A percentile compares a stretch with the other conserved stretches of the same genome.
These are phyloP conservation scores for Pseudococcus longispinus DNA, from an alignment of 2,888 invertebrate genomes.

Conservation along the genomic window DNA sequence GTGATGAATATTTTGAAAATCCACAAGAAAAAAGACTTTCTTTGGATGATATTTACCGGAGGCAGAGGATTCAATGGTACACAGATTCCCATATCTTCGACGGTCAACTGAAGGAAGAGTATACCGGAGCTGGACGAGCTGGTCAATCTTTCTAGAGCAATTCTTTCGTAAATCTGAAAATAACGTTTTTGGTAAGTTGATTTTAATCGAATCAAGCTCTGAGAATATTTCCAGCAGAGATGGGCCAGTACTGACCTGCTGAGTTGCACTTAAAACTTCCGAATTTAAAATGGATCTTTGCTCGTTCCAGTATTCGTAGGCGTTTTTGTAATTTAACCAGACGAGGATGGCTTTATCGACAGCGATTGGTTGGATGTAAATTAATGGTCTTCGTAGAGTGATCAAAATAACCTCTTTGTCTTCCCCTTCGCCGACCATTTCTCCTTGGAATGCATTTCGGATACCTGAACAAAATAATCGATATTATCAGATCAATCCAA, in stretches of 20 bases:
- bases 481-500: neutral
- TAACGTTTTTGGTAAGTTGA: neutral
- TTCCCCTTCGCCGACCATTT: constrained; percentile 74
- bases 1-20: neutral
- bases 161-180: constrained; percentile 70
- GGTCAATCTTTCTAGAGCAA: constrained; percentile 80
- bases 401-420: constrained; percentile 90
- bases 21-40: neutral
- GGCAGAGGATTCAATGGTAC: constrained; percentile 86
- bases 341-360: constrained; percentile 98
- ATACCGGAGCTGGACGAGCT: constrained; percentile 71
- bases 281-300: constrained; percentile 90
- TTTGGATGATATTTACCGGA: constrained; percentile 64
- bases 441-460: constrained; percentile 86
- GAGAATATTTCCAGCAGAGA: constrained; percentile 63
- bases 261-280: constrained; percentile 80
- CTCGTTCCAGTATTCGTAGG: constrained; percentile 99
- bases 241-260: constrained; percentile 66
- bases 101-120: constrained; percentile 89
- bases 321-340: constrained; percentile 99
- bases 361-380: constrained; percentile 96
- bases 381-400: constrained; percentile 88
- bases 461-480: constrained; percentile 64
- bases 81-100: constrained; percentile 96
- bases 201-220: neutral